phyloP scores from a whole-genome alignment of 37 sponge, comb jelly and placozoan genomes.

The Halichondria panicea region DNA sequence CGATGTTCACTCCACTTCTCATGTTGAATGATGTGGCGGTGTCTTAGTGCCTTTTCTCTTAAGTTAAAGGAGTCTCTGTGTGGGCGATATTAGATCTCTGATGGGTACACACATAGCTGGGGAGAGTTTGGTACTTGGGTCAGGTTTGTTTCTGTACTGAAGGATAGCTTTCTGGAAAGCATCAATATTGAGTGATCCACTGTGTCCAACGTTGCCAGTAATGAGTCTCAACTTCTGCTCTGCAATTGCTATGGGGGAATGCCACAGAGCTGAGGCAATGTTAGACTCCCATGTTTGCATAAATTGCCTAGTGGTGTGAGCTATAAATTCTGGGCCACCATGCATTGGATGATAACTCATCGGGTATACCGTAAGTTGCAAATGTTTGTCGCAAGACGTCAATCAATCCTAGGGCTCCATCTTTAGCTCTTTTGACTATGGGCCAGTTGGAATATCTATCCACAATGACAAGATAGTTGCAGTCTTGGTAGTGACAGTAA shows the following conservation, averaged over 20 bases:
- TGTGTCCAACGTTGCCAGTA: slow-evolving; percentile 7
- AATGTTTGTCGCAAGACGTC: slow-evolving; percentile 9
- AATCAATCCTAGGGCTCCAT: slow-evolving; percentile 14
- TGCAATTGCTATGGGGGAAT: slow-evolving; percentile 8
- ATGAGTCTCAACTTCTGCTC: slow-evolving; percentile 6
- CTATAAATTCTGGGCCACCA: slow-evolving; percentile 8
- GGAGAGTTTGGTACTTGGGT: slow-evolving; percentile 6
- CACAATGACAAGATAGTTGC: slow-evolving; percentile 12
- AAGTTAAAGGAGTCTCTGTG: background rate
- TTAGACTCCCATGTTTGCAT: slow-evolving; percentile 1
- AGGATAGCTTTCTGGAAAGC: slow-evolving; percentile 11
- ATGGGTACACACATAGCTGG: slow-evolving; percentile 25
- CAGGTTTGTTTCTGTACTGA: slow-evolving; percentile 17
- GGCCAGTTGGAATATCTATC: slow-evolving; percentile 22
- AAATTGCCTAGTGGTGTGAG: slow-evolving; percentile 9
- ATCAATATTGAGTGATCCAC: background rate
- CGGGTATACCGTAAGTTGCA: slow-evolving; percentile 22
- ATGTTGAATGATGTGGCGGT: slow-evolving; percentile 17
- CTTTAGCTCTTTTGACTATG: slow-evolving; percentile 18
- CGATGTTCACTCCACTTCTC: slow-evolving; percentile 13
- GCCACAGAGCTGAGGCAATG: slow-evolving; percentile 16
- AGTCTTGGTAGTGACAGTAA: background rate
- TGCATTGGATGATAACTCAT: slow-evolving; percentile 24
- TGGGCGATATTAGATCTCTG: slow-evolving; percentile 7
- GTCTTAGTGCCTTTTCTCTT: slow-evolving; percentile 3